Conservation (phyloP, 2,888 invertebrate genomes). For the Himalopsyche japonica region DNA sequence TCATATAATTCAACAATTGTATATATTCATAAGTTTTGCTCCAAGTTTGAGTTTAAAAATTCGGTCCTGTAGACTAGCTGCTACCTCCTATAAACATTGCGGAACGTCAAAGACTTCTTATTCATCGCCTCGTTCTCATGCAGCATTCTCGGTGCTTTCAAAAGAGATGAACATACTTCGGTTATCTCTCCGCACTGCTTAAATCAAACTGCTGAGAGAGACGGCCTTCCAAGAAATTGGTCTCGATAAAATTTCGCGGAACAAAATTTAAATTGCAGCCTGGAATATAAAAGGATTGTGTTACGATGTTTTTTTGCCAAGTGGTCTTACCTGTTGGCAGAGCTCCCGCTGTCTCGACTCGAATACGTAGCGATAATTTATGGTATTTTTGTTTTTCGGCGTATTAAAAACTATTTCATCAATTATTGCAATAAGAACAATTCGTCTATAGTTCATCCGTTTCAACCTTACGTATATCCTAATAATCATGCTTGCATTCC, state of each 20-base stretch:
- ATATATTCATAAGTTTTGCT: too few species aligned
- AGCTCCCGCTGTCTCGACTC: not conserved
- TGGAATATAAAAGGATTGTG: not conserved
- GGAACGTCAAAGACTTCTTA: not conserved
- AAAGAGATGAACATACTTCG: not conserved
- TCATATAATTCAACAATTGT: too few species aligned
- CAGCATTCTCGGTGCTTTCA: not conserved
- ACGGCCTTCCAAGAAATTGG: slow-evolving; percentile 15
- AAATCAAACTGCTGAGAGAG: not conserved
- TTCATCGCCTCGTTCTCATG: not conserved
- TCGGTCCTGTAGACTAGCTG: not conserved
- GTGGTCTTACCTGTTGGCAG: not conserved
- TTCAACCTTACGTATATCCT: too few species aligned
- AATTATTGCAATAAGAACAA: too few species aligned
- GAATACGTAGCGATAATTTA: not conserved
- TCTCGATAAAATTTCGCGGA: slow-evolving; percentile 15
- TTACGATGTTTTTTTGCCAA: not conserved
- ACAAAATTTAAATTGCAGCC: slow-evolving; percentile 18
- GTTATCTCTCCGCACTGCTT: not conserved
- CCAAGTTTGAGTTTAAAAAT: not conserved
- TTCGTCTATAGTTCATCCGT: too few species aligned
- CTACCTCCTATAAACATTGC: not conserved
- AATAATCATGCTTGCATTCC: too few species aligned
- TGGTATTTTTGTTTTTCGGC: too few species aligned
- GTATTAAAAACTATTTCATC: too few species aligned